Evolutionary conservation across 2,888 invertebrate genomes (phyloP).

Genomic region (Ichneumon xanthorius): DNA sequence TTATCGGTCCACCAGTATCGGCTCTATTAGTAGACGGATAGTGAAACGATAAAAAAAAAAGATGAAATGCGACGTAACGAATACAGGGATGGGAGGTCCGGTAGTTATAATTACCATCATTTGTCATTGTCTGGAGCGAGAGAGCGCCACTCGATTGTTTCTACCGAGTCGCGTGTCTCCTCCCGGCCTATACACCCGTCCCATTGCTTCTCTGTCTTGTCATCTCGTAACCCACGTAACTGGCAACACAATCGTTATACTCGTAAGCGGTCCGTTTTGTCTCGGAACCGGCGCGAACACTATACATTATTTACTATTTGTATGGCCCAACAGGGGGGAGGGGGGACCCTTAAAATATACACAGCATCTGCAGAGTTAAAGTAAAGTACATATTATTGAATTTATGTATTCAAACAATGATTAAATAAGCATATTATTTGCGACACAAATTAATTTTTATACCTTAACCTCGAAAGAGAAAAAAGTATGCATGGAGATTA

Average conservation of each 20-base stretch:
- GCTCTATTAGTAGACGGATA: not conserved
- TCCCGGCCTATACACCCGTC: not conserved
- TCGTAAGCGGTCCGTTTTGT: slow-evolving; percentile 26
- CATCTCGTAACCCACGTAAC: slow-evolving; percentile 21
- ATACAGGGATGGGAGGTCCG: slow-evolving; percentile 63
- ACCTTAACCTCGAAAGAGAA: no score
- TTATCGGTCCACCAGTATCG: not conserved
- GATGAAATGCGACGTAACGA: slow-evolving; percentile 45
- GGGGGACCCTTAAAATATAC: not conserved
- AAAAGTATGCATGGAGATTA: no score
- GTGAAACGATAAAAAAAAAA: slow-evolving; percentile 15
- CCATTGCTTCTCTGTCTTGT: slow-evolving; percentile 21
- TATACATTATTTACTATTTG: not conserved
- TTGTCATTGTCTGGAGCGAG: slow-evolving; percentile 67
- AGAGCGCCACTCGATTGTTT: slow-evolving; percentile 51
- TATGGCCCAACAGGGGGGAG: not conserved
- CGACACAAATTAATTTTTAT: no score
- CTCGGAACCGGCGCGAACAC: slow-evolving; percentile 1
- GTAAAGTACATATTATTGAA: no score
- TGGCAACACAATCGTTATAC: slow-evolving; percentile 42
- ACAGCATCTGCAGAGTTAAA: not conserved
- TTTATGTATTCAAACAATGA: no score
- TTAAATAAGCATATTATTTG: no score
- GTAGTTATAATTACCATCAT: slow-evolving; percentile 68
- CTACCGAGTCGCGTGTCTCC: slow-evolving; percentile 7